Evolutionary conservation across 2,113 vertebrate genomes (phyloP), one percentile per base, ranked within the genome.

Genomic region (Tricholaema leucomelas): DNA sequence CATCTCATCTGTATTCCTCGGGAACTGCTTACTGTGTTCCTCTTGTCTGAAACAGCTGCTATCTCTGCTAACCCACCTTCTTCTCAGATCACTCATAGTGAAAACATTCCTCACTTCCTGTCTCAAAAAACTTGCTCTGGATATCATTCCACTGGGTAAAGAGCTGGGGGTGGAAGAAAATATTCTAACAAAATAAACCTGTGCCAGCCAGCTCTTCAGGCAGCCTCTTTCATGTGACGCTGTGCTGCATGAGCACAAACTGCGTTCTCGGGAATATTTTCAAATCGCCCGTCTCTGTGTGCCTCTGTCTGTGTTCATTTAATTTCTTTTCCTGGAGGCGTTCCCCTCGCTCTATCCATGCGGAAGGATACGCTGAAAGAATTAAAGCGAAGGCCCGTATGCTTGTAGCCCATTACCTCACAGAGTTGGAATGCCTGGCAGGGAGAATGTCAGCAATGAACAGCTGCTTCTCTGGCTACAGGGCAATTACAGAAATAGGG

Each of bases 351-450:
- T 93, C 95, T 87, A 95, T 60, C 96, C 95, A 96, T 94, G 97
- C 97, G 97, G 97, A 97, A 97, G 97, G 97, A 98, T 97, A 97
- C 90, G 79, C 93, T 81, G 96, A 91, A 93, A 96, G 94, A 95
- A 93, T 94, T 90, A 93, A 95, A 88, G 91, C 71, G 8, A 91
- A 93, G 91, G 73, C 91, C 96, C 92, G 85, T 89, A 84, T 94
- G 93, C 95, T 96, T 91, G 95, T 77, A 95, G 98, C 95, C 96
- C 96, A 98, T 99, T 97, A 99, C 98, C 98, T 99, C 98, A 99
- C 98, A 97, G 97, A 97, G 97, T 96, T 98, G 99, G 98, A 99
- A 99, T 99, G 98, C 97, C 75, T 96, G 97, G 97, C 97, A 95
- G 96, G 89, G 98, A 98, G 98, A 97, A 98, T 98, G 98, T 97